These are phyloP conservation scores for Protodeltote pygarga DNA, from an alignment of 2,888 invertebrate species.

Conservation along the genomic window DNA sequence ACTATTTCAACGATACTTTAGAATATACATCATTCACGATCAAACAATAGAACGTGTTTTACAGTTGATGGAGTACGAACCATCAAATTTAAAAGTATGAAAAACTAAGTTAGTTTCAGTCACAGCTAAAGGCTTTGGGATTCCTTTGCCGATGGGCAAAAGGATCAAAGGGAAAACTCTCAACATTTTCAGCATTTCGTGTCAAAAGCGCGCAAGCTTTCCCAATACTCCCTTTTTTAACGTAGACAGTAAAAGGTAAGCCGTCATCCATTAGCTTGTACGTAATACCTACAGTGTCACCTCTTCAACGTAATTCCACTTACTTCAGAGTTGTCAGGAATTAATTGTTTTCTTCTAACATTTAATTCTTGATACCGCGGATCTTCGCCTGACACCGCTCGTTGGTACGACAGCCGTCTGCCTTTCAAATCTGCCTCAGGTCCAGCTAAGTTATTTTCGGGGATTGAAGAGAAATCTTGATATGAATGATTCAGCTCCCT, in stretches of 20 bases:
- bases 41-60: neutral
- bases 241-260: too few relatives aligned
- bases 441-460: conserved; percentile 58
- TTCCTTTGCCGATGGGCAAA: conserved; percentile 3
- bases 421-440: conserved; percentile 66
- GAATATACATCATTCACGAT: conserved; percentile 4
- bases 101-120: conserved; percentile 1
- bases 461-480: conserved; percentile 71
- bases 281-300: too few relatives aligned
- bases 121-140: conserved; percentile 1
- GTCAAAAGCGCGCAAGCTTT: neutral
- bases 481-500: conserved; percentile 67
- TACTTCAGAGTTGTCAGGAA: conserved; percentile 69
- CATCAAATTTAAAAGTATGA: neutral
- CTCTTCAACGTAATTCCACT: too few relatives aligned
- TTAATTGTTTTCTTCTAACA: conserved; percentile 58
- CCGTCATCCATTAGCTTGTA: neutral
- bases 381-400: conserved; percentile 81
- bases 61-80: neutral
- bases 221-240: too few relatives aligned
- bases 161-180: conserved; percentile 11
- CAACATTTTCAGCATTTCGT: neutral
- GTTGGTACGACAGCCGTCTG: conserved; percentile 76
- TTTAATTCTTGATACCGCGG: conserved; percentile 65
- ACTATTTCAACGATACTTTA: conserved; percentile 21